Base-by-base conservation (phyloP, 1,140 invertebrate genomes). In the Batillaria attramentaria region DNA sequence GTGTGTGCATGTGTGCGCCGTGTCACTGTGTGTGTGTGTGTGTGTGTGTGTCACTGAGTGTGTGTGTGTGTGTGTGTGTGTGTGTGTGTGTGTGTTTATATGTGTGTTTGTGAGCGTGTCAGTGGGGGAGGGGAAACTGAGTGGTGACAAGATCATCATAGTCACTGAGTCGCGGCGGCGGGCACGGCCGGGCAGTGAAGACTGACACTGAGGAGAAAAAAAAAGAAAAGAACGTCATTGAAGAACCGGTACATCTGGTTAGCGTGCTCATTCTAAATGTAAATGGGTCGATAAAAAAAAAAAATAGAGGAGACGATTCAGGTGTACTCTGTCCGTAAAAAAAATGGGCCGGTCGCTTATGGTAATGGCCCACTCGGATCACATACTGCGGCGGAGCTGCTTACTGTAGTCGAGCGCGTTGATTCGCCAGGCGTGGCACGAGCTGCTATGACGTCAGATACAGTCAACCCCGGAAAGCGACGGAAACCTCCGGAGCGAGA, bases 21-120 rank as follows among this genome's bases (percentile, higher is more conserved):
- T n/a, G n/a, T n/a, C n/a, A n/a, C n/a, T n/a, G 62, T 33, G 13
- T 5, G 62, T 33, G 31, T 65, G 62, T 65, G 62, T 65, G 62
- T 65, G 62, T 65, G 62, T 65, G 62, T 65, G 62, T 65, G 62
- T 65, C 13, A 35, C 31, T 65, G 62, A 35, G 62, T 65, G 31
- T 65, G 62, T 65, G 62, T 65, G 62, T 65, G 62, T 65, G 62
- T 65, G 62, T 65, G 62, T 65, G 62, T 65, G 62, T 35, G 62
- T 65, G 62, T 35, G 62, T 65, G 62, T 35, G 62, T 65, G 62
- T 5, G 62, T 65, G 62, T 35, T 28, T 66, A 35, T 35, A 35
- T 66, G 62, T 35, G 62, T 66, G 62, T 35, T 28, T 66, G 62
- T 35, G 62, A 35, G 62, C 31, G 13, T 33, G 3, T 35, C 31